These are phyloP conservation scores for Drosophila nr. medialis DNA, from an alignment of 2,888 invertebrate species.

Conservation along the genomic window DNA sequence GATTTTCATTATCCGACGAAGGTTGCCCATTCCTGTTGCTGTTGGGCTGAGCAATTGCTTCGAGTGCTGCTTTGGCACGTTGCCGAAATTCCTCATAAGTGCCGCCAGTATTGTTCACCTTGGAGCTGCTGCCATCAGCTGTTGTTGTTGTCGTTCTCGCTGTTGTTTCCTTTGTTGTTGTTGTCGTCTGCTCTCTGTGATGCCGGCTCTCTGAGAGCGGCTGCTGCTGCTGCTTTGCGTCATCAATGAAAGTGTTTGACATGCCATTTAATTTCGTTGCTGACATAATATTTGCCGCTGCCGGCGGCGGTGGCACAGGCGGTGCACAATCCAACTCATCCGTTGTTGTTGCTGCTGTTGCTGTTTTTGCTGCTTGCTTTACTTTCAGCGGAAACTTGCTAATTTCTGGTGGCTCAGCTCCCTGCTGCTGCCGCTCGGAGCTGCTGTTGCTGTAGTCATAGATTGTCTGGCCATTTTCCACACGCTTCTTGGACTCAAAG, in stretches of 20 bases:
- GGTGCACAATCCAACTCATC: constrained; percentile 52
- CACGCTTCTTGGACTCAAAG: constrained; percentile 80
- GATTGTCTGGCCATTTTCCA: constrained; percentile 83
- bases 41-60: constrained; percentile 54
- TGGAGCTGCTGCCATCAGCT: constrained; percentile 34
- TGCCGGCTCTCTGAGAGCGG: constrained; percentile 31
- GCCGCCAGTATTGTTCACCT: constrained; percentile 59
- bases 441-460: constrained; percentile 80
- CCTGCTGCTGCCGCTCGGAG: constrained; percentile 69
- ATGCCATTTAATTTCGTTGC: constrained; percentile 82
- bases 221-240: constrained; percentile 48
- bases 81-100: constrained; percentile 84
- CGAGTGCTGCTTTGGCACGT: constrained; percentile 83
- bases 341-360: not conserved
- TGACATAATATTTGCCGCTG: constrained; percentile 80
- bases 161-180: constrained; percentile 25
- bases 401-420: constrained; percentile 52
- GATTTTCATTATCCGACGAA: constrained; percentile 78
- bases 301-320: constrained; percentile 68
- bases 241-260: constrained; percentile 62
- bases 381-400: constrained; percentile 14
- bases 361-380: not conserved
- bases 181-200: constrained; percentile 15
- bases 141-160: constrained; percentile 21
- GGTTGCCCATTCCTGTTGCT: constrained; percentile 34